Conservation (phyloP, 1,140 invertebrate genomes). For the Chelonus insularis region DNA sequence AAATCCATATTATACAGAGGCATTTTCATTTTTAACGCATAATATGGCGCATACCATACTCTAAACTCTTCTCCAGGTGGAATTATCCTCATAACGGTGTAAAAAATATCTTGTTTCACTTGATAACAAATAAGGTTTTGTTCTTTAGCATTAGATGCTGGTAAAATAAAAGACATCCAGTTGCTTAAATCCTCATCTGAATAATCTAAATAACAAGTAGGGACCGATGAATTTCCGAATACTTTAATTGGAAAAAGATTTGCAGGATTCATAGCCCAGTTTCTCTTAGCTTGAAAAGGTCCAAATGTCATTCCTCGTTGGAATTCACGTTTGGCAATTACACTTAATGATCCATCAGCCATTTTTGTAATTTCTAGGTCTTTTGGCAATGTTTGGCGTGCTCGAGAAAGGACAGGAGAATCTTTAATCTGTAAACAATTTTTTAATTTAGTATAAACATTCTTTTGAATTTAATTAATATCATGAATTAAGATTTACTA, state of each 20-base stretch:
- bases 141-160: slow-evolving; percentile 54
- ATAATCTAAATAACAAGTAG: slow-evolving; percentile 61
- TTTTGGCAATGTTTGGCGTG: slow-evolving; percentile 54
- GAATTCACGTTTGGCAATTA: slow-evolving; percentile 45
- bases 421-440: slow-evolving; percentile 36
- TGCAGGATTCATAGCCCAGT: slow-evolving; percentile 44
- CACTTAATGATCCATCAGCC: slow-evolving; percentile 41
- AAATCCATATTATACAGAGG: slow-evolving; percentile 29
- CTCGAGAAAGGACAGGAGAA: slow-evolving; percentile 43
- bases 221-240: slow-evolving; percentile 20
- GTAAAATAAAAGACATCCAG: slow-evolving; percentile 68
- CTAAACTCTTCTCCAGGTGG: slow-evolving; percentile 61
- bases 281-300: slow-evolving; percentile 55
- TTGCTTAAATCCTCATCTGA: slow-evolving; percentile 63
- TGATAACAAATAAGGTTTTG: slow-evolving; percentile 71
- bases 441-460: neutral
- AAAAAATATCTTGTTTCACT: slow-evolving; percentile 64
- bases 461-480: too few species aligned
- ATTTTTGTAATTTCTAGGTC: slow-evolving; percentile 44
- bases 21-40: slow-evolving; percentile 55
- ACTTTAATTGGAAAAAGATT: slow-evolving; percentile 51
- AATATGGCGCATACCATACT: slow-evolving; percentile 66
- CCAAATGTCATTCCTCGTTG: slow-evolving; percentile 55
- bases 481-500: slow-evolving; percentile 1
- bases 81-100: slow-evolving; percentile 63